Evolutionary conservation across 2,888 invertebrate genomes (phyloP).

Genomic region (Carpatolechia fugitivella): DNA sequence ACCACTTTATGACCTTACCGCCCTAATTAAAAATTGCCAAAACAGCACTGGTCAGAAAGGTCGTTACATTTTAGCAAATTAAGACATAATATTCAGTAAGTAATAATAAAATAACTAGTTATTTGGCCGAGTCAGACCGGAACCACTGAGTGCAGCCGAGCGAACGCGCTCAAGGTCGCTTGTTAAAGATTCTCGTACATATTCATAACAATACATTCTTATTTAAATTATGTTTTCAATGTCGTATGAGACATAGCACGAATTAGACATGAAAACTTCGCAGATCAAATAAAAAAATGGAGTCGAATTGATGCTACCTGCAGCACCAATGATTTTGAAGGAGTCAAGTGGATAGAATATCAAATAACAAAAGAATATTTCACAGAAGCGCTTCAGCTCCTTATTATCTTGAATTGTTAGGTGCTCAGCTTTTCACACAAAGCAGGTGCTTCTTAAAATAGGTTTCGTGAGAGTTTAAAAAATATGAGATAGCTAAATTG

Average conservation of each 20-base stretch:
- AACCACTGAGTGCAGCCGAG: constrained; percentile 57
- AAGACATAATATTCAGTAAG: constrained; percentile 42
- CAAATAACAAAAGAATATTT: neutral
- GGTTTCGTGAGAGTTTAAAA: neutral
- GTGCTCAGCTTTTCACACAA: no score
- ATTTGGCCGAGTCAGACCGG: constrained; percentile 62
- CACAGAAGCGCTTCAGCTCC: no score
- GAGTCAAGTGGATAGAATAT: neutral
- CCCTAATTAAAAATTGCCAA: neutral
- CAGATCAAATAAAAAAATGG: neutral
- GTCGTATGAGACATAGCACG: neutral
- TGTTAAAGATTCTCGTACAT: constrained; percentile 9
- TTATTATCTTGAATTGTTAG: no score
- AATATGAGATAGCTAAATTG: constrained; percentile 1
- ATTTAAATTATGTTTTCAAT: constrained; percentile 6
- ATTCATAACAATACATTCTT: constrained; percentile 12
- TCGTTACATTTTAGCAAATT: constrained; percentile 25
- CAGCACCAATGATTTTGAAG: no score
- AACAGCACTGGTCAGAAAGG: neutral
- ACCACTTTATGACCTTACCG: no score
- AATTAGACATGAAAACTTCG: neutral
- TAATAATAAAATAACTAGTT: constrained; percentile 36
- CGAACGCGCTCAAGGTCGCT: constrained; percentile 60
- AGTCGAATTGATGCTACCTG: no score
- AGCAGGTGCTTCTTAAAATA: neutral